Evolutionary conservation across 2,797 vertebrate species (phyloP), one percentile per base, ranked within the genome.

Genomic region (Pagetopsis macropterus): DNA sequence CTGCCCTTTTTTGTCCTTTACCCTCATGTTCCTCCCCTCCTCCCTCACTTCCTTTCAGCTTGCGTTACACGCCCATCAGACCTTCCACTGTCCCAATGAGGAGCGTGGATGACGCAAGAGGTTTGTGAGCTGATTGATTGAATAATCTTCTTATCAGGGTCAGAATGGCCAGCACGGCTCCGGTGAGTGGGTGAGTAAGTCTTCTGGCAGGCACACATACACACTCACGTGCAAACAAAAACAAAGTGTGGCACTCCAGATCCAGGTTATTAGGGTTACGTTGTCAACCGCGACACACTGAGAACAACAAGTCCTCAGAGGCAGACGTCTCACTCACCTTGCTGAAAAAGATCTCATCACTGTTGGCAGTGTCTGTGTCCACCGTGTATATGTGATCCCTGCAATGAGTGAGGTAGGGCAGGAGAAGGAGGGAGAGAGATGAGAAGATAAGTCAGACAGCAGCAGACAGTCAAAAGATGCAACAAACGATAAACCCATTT

Each of bases 381-480:
- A 98, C 95, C 55, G 97, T 96, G 94, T 99, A 99, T 94, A 99
- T 98, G 94, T 99, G 98, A 94, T 99, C 98, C 94, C 98, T 99
- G 91, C 21, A 10, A 93, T 13, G 10, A 65, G n/a, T 83, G 62
- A 67, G 54, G 50, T 66, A 63, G 41, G 37, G 69, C 0, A 13
- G 23, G 19, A 52, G 70, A 33, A 62, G 9, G 65, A 9, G 75
- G 64, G 63, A 43, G 65, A 72, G 82, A 88, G 81, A 88, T 79
- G 72, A 91, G 74, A 79, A 70, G 83, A 91, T 88, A 83, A 86
- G 84, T 90, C 81, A 92, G 87, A 91, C 72, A 70, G 81, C 65
- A 59, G 77, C 83, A 90, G 82, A 87, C 84, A 88, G 79, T 83
- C 76, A 84, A 79, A 37, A 89, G 90, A 90, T 74, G 44, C 82